Base-by-base conservation (phyloP, 2,797 vertebrate genomes). In the Lepidocolaptes lacrymiger region DNA sequence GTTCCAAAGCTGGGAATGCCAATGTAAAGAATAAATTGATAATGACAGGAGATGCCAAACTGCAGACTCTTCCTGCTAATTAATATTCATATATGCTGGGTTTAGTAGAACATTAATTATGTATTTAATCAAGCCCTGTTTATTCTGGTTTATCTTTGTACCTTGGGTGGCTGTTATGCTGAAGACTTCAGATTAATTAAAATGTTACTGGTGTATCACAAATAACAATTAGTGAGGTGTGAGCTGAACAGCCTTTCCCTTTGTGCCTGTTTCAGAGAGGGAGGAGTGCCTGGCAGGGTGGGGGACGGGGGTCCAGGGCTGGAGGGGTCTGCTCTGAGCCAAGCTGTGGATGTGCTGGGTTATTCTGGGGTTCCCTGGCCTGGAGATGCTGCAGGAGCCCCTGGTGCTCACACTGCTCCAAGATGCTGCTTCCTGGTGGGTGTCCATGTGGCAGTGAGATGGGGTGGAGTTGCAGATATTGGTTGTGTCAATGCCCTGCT, bases 71-170 rank as follows among this genome's bases (percentile, higher is more conserved):
- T 72, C 91, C 93, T 46, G 64, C 79, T 95, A 87, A 96, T 97
- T 97, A 85, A 51, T 96, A 97, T 98, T 97, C 96, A 95, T 97
- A 32, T 77, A 78, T 91, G 95, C 91, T 12, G 30, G 86, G 67
- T 96, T 95, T 86, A 96, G 94, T 34, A 39, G 37, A 88, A 87
- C 92, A 97, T 98, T 98, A 97, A 98, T 98, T 98, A 97, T 97
- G 95, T 27, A 97, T 97, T 97, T 97, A 97, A 97, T 97, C 96
- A 97, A 88, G 85, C 34, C 85, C 69, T 96, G 88, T 97, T 98
- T 97, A 95, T 98, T 97, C 96, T 73, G 55, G 58, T 94, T 96
- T 89, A 90, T 94, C 92, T 96, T 84, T 76, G 39, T 93, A 94
- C 94, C 95, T 95, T 93, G 89, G 96, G 86, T 97, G 88, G 86